These are phyloP conservation scores for Verasper variegatus DNA, from an alignment of 2,113 vertebrate genomes.

Conservation along the genomic window DNA sequence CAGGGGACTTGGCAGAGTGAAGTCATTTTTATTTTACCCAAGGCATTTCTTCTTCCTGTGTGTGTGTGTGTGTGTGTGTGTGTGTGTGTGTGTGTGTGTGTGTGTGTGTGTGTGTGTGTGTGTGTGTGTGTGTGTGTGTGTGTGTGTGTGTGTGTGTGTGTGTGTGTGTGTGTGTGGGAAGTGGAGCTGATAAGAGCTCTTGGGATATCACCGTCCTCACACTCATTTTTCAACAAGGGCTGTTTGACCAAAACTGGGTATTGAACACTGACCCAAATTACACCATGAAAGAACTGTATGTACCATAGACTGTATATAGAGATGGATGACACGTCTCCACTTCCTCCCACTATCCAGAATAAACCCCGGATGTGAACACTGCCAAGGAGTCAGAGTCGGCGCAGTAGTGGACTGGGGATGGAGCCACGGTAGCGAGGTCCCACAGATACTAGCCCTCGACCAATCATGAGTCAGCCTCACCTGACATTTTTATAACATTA, in stretches of 20 bases:
- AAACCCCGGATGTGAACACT: not conserved
- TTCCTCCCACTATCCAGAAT: not conserved
- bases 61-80: constrained; percentile 22
- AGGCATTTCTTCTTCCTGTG: constrained; percentile 42
- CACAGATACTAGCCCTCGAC: not conserved
- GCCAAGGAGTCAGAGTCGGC: not conserved
- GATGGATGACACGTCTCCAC: not conserved
- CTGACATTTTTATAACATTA: not conserved
- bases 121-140: constrained; percentile 21
- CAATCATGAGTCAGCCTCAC: not conserved
- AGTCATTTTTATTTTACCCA: constrained; percentile 35
- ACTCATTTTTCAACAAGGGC: constrained; percentile 50
- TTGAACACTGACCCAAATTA: constrained; percentile 51
- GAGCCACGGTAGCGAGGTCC: not conserved
- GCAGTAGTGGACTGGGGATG: not conserved
- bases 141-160: constrained; percentile 1
- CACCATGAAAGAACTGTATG: constrained; percentile 31
- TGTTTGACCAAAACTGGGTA: constrained; percentile 43
- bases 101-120: constrained; percentile 35
- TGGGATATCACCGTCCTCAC: constrained; percentile 39
- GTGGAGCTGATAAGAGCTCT: constrained; percentile 59
- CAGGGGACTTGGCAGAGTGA: constrained; percentile 31
- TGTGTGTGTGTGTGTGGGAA: constrained; percentile 46
- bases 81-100: constrained; percentile 11
- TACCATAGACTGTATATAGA: not conserved